Evolutionary conservation across 2,797 vertebrate genomes (phyloP), one percentile per base, ranked within the genome.

Genomic region (Orientallactaga sibirica): DNA sequence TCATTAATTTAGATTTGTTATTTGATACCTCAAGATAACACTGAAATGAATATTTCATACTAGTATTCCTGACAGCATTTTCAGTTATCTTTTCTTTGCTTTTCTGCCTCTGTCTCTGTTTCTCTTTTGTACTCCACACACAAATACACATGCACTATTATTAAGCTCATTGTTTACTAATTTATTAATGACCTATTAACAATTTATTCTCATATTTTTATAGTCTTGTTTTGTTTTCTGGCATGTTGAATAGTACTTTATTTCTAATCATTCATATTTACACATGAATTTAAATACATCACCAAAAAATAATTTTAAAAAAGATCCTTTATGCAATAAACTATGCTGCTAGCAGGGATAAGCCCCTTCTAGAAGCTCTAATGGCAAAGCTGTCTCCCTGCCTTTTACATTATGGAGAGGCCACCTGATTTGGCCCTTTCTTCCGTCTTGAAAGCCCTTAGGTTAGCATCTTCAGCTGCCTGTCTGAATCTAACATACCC

Each of bases 121-220:
- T 48, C 37, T 41, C n/a, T 82, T 12, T 29, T 33, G 12, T 12
- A 58, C 55, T 16, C 16, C 55, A 58, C 67, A 85, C 11, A 16
- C 3, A 74, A 25, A 9, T 11, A 15, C 7, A 9, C 20, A 16
- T 78, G 8, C 20, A 66, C 55, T 62, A 43, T 68, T 83, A 64
- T 67, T 18, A 68, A 79, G 14, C 1, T 3, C 6, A 67, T 62
- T 87, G 24, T 92, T 82, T 43, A 64, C 55, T 83, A 61, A 68
- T 77, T 77, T 29, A 89, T 79, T 94, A 90, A 74, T 87, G 25
- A 27, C 61, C 74, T 83, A 62, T 33, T 64, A 73, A 70, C 88
- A 74, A 77, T 73, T 77, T n/a, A 64, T n/a, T 78, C 27, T 77
- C 4, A 4, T 66, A 71, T 75, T 81, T 88, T 74, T 73, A 2